Conservation (phyloP, 2,797 vertebrate species). For the Tympanoctomys barrerae region DNA sequence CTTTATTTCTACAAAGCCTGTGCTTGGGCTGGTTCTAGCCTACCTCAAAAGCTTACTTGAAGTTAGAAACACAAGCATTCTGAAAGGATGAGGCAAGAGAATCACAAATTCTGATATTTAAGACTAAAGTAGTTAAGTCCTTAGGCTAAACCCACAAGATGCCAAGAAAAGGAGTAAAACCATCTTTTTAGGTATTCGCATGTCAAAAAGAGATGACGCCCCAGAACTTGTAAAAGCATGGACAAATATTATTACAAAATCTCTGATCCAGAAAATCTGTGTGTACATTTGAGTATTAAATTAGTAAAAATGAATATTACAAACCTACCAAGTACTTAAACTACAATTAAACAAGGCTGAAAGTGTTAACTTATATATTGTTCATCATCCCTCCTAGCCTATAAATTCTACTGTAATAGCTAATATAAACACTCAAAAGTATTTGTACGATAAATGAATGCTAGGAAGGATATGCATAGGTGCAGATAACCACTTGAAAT, state of each 20-base stretch:
- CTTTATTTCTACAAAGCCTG: background rate
- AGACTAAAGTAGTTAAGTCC: background rate
- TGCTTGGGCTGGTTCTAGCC: background rate
- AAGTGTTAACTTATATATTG: background rate
- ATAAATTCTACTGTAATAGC: constrained; percentile 14
- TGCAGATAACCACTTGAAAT: background rate
- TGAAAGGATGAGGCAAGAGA: background rate
- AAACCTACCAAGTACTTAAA: constrained; percentile 34
- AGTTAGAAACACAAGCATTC: background rate
- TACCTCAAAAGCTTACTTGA: background rate
- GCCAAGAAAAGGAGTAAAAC: background rate
- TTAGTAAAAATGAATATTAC: constrained; percentile 20
- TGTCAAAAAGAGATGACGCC: background rate
- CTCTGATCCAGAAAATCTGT: background rate
- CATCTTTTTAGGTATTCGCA: background rate
- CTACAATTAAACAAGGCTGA: background rate
- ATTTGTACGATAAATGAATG: background rate
- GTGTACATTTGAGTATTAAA: background rate
- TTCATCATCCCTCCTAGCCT: background rate
- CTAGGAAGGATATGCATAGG: background rate
- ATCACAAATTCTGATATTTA: background rate
- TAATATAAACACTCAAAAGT: background rate
- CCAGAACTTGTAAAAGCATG: background rate
- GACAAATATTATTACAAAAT: background rate
- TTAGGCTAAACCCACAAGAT: background rate